These are phyloP conservation scores for Poeciliopsis occidentalis DNA, from an alignment of 2,113 vertebrate genomes.

Conservation along the genomic window DNA sequence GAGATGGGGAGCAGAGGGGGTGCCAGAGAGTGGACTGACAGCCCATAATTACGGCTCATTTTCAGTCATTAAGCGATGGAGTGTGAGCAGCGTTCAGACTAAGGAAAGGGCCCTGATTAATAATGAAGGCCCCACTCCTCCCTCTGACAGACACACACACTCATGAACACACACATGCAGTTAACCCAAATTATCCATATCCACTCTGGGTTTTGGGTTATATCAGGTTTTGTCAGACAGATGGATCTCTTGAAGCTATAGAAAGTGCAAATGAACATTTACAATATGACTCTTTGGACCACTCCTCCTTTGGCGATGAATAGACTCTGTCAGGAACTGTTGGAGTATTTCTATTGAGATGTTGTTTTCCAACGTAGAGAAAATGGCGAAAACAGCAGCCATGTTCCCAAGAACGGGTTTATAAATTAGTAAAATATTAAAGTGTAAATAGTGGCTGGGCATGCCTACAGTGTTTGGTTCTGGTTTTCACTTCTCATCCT, in stretches of 20 bases:
- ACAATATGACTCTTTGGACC: not conserved
- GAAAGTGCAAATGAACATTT: not conserved
- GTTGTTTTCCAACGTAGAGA: not conserved
- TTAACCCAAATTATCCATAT: conserved; percentile 2
- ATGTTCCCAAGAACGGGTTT: not conserved
- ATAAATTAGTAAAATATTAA: not conserved
- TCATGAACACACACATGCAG: not conserved
- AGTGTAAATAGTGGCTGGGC: not conserved
- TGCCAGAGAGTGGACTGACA: conserved; percentile 76
- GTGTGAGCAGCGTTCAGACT: conserved; percentile 72
- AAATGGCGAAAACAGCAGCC: not conserved
- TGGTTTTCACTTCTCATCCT: not conserved
- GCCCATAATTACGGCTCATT: conserved; percentile 81
- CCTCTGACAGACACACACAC: conserved; percentile 45
- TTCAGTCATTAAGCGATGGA: conserved; percentile 80
- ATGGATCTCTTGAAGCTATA: not conserved
- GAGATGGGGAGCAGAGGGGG: conserved; percentile 71
- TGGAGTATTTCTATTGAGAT: not conserved
- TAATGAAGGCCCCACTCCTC: conserved; percentile 67
- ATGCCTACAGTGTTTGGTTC: not conserved
- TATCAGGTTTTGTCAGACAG: not conserved
- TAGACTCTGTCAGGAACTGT: no score
- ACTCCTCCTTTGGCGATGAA: not conserved
- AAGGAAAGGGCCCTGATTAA: conserved; percentile 76
- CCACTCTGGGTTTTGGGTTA: not conserved